Base-by-base conservation (phyloP, 2,888 invertebrate genomes). In the Luffia ferchaultella region DNA sequence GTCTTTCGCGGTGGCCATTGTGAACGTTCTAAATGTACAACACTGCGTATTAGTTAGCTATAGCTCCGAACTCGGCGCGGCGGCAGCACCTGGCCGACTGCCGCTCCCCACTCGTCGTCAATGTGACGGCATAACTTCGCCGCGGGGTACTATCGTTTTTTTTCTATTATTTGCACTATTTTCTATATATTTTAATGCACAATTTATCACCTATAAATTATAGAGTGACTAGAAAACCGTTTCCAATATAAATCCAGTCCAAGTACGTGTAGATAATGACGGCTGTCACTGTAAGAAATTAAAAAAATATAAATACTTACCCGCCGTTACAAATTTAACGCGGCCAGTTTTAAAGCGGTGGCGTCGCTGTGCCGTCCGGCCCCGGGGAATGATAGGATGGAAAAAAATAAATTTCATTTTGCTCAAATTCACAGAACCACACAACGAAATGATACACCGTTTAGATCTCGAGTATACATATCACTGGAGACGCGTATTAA, bases 1-100 rank as follows among this genome's bases (percentile, higher is more conserved):
- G 87, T 93, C 93, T 89, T 90, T 91, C 87, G 90, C 89, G 88
- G 91, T 90, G 87, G 91, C 90, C 91, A 91, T 91, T 88, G 89
- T 89, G 86, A 86, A 79, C 82, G 83, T 82, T 84, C 79, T 83
- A 82, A 82, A 82, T 82, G 79, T 82, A 82, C 82, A 80, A 80
- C 82, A 79, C 80, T 82, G 78, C 76, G 80, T 77, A 76, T 75
- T 82, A 85, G 84, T 84, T 84, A 77, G 74, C 78, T 82, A 79
- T 79, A 78, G 76, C 77, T 79, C 84, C 84, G 84, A 83, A 79
- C 82, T 84, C 82, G 73, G 80, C 84, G 84, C 83, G 82, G 83
- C 85, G 83, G 85, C 85, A 85, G 85, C 85, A 85, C 84, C 84
- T 83, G 83, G 80, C 78, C 72, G 78, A 83, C 83, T 83, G 83